phyloP scores from a whole-genome alignment of 2,797 vertebrate species.

The Dromococcyx pavoninus region DNA sequence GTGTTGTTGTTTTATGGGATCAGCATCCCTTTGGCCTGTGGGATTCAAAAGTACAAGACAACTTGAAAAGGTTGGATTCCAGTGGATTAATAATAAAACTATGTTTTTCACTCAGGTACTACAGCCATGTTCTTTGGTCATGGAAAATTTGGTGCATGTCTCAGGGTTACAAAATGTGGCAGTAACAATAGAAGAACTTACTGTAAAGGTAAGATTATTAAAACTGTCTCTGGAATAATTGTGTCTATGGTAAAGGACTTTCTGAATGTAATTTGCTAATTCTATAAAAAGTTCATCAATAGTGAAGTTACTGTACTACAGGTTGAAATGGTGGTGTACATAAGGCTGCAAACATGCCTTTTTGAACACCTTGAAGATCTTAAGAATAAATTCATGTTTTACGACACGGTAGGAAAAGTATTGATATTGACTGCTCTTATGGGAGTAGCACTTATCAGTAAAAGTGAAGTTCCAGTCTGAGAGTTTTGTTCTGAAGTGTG shows the following conservation, averaged over 20 bases:
- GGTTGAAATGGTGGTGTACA: not conserved
- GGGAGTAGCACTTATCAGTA: not conserved
- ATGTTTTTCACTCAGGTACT: conserved; percentile 80
- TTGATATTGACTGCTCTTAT: not conserved
- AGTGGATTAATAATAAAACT: not conserved
- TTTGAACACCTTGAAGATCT: not conserved
- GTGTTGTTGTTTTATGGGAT: not conserved
- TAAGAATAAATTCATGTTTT: not conserved
- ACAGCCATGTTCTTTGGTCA: conserved; percentile 86
- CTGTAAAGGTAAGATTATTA: conserved; percentile 83
- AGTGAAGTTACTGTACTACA: not conserved
- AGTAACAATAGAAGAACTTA: conserved; percentile 85
- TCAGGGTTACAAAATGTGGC: conserved; percentile 80
- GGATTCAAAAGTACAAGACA: not conserved
- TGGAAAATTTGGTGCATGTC: conserved; percentile 81
- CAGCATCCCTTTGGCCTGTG: not conserved
- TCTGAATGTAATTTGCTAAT: not conserved
- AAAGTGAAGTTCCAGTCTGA: not conserved
- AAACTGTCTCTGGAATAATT: conserved; percentile 5
- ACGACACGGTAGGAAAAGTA: not conserved
- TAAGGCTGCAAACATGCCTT: not conserved
- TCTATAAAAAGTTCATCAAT: not conserved
- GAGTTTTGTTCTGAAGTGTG: not conserved
- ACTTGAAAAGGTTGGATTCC: not conserved
- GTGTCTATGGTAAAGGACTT: not conserved